Evolutionary conservation across 1,140 invertebrate species (phyloP).

Genomic region (Tachypleus tridentatus): DNA sequence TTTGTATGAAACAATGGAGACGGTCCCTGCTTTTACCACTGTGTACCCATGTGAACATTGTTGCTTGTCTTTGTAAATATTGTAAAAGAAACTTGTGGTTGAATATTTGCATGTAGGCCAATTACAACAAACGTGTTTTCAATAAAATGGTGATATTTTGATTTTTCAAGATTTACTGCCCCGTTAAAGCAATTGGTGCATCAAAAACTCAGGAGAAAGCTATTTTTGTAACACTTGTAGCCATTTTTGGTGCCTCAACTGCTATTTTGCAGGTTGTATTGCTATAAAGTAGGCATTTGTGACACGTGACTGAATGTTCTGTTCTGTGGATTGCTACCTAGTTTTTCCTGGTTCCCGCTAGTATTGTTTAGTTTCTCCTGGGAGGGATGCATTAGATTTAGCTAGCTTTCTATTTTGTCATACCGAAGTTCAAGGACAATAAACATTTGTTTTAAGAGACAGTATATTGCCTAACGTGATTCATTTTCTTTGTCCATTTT

Average conservation of each 20-base stretch:
- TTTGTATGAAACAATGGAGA: background rate
- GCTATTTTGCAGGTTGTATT: background rate
- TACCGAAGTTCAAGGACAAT: no score
- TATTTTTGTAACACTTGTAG: slow-evolving; percentile 24
- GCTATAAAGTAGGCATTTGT: no score
- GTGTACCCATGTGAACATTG: slow-evolving; percentile 15
- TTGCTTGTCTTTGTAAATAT: background rate
- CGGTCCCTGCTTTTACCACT: background rate
- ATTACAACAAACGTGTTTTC: background rate
- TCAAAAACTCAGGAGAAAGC: slow-evolving; percentile 16
- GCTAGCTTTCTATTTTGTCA: no score
- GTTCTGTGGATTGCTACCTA: no score
- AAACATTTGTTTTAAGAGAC: no score
- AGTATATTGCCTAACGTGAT: no score
- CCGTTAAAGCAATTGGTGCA: background rate
- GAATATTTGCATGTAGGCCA: background rate
- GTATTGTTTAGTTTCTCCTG: no score
- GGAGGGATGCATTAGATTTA: no score
- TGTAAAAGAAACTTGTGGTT: slow-evolving; percentile 3
- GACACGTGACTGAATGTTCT: no score
- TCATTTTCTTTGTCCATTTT: no score
- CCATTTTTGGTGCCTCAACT: slow-evolving; percentile 16
- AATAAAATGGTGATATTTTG: slow-evolving; percentile 15
- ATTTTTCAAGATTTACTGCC: slow-evolving; percentile 15
- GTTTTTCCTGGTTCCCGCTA: no score